These are phyloP conservation scores for Electrona antarctica DNA, from an alignment of 2,113 vertebrate genomes.

Conservation along the genomic window DNA sequence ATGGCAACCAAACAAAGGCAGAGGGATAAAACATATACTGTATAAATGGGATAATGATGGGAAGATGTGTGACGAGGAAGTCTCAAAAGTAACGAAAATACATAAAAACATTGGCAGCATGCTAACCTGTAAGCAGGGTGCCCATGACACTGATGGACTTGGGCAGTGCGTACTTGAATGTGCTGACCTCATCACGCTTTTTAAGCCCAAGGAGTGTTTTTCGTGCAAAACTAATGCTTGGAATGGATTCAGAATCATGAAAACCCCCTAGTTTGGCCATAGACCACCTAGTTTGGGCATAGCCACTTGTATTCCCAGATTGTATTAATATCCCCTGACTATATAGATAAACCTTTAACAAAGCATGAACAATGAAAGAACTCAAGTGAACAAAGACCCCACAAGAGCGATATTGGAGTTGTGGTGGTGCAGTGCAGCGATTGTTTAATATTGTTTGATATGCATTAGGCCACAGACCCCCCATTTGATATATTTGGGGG, in stretches of 20 bases:
- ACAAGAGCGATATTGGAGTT: slow-evolving; percentile 13
- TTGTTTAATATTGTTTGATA: too few species aligned
- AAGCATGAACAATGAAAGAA: neutral
- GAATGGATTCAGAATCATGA: too few species aligned
- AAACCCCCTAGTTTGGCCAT: too few species aligned
- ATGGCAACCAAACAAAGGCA: slow-evolving; percentile 53
- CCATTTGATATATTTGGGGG: too few species aligned
- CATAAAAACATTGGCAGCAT: neutral
- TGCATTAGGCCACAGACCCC: too few species aligned
- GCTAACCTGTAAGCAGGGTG: slow-evolving; percentile 91
- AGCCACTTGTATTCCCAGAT: too few species aligned
- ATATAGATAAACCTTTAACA: neutral
- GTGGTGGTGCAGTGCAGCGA: too few species aligned
- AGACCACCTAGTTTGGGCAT: too few species aligned
- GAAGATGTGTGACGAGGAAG: neutral
- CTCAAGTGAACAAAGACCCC: slow-evolving; percentile 7
- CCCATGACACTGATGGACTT: slow-evolving; percentile 98
- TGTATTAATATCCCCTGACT: too few species aligned
- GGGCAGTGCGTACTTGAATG: slow-evolving; percentile 94
- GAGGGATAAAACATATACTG: neutral
- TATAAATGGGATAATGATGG: neutral
- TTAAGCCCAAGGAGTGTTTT: too few species aligned
- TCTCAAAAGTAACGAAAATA: neutral
- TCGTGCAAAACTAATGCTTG: too few species aligned
- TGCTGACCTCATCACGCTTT: too few species aligned